Evolutionary conservation across 2,888 invertebrate genomes (phyloP), one percentile per base, ranked within the genome.

Genomic region (Acanthosepion pharaonis): DNA sequence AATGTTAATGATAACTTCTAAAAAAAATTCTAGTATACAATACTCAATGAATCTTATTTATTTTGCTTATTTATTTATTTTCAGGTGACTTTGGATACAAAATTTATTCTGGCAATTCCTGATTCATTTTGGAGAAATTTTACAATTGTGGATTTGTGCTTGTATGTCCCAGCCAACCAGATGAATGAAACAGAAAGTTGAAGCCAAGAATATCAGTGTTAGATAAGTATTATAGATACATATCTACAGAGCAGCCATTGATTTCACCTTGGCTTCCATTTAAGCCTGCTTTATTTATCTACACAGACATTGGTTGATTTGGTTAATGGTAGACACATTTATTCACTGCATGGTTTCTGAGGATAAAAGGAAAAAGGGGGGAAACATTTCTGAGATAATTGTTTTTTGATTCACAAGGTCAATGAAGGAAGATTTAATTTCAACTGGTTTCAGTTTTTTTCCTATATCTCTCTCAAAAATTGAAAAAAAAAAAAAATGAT

Each of bases 161-260:
- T n/a, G 20, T 64, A 3, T 64, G 28, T 9, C 28, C 15, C 78
- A n/a, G 78, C n/a, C 78, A 28, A 9, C n/a, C 64, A 78, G 78
- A 55, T 3, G 18, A 18, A 55, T 55, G 55, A 55, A 18, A 64
- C 78, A 28, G 33, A 33, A 28, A 78, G 1, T 78, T 78, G 78
- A 78, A 25, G 18, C n/a, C 78, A 11, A 78, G n/a, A 78, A 78
- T 78, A 78, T 78, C n/a, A 15, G n/a, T 78, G n/a, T n/a, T 78
- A n/a, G 78, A 78, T 78, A 78, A 78, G n/a, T 78, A 78, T 78
- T 78, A n/a, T n/a, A n/a, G 78, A 78, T n/a, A 59, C 59, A 59
- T 59, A 59, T 59, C 59, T 59, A 59, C 59, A 20, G 59, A 59
- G 59, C 23, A 59, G 23, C n/a, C n/a, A n/a, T 78, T 33, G 33